phyloP scores from a whole-genome alignment of 2,888 invertebrate species.

The Chrysotoxum bicinctum region DNA sequence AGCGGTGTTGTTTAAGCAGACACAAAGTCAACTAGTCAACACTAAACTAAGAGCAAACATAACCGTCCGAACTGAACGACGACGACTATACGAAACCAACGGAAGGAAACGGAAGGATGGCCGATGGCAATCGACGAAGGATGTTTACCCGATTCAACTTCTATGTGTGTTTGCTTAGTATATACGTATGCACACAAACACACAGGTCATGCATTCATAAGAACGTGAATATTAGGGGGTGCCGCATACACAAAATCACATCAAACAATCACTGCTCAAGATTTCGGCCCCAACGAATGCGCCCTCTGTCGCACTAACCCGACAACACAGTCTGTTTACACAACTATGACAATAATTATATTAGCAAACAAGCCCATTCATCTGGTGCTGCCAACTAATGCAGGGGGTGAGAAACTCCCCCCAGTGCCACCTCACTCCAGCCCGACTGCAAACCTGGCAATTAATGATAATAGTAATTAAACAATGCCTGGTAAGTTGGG shows the following conservation, averaged over 20 bases:
- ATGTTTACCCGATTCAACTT: slow-evolving; percentile 65
- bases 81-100: background rate
- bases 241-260: slow-evolving; percentile 68
- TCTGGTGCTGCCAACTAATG: slow-evolving; percentile 49
- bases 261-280: slow-evolving; percentile 72
- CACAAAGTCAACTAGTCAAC: slow-evolving; percentile 73
- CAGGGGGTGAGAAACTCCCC: slow-evolving; percentile 7
- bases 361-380: slow-evolving; percentile 74
- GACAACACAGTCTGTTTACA: slow-evolving; percentile 66
- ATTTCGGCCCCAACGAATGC: slow-evolving; percentile 46
- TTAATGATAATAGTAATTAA: slow-evolving; percentile 76
- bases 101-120: slow-evolving; percentile 41
- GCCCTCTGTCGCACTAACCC: slow-evolving; percentile 51
- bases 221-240: slow-evolving; percentile 40
- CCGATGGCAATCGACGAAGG: slow-evolving; percentile 69
- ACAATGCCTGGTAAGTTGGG: slow-evolving; percentile 74
- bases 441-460: slow-evolving; percentile 62
- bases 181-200: background rate
- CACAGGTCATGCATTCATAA: slow-evolving; percentile 28
- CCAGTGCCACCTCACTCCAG: background rate
- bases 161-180: slow-evolving; percentile 30
- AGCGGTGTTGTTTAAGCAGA: slow-evolving; percentile 70
- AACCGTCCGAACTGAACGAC: slow-evolving; percentile 35
- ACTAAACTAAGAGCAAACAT: slow-evolving; percentile 70
- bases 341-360: slow-evolving; percentile 75